Base-by-base conservation (phyloP, 1,140 invertebrate genomes). In the Caenorhabditis tropicalis region DNA sequence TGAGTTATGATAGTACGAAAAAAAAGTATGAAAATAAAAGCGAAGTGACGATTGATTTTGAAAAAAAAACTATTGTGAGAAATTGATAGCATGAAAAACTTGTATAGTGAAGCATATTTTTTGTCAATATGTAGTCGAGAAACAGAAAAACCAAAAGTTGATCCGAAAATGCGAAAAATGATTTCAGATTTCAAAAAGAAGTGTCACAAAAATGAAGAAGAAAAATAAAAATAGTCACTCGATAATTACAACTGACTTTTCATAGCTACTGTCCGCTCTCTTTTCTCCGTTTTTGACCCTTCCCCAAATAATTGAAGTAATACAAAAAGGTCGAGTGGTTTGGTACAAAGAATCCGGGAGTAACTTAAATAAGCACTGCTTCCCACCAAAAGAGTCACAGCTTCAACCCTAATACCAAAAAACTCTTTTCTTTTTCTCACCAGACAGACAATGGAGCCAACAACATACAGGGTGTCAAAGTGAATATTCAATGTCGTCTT, bases 251-350 rank as follows among this genome's bases (percentile, higher is more conserved):
- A 74, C n/a, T n/a, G n/a, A n/a, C 36, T 36, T 65, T 21, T 36
- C 56, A 3, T 3, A 19, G 19, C 51, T n/a, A 53, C 27, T 19
- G 16, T 12, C 10, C 6, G 15, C 36, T 74, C 65, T 74, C 36
- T 36, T 36, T 43, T 36, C 10, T 1, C 24, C 19, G n/a, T 74
- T 2, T n/a, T 2, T 74, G 33, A 39, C 36, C 65, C 65, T 39
- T 74, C 33, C 36, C 65, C 21, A 36, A 43, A 74, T 46, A 74
- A 74, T 74, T 74, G 43, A 24, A 36, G 29, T 74, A 74, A 31
- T 74, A 70, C 24, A 36, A 36, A 74, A 74, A 74, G 65, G 65
- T 74, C 65, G 65, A 74, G 65, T 74, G 65, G 65, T 21, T 74
- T 43, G 10, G 36, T 36, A 27, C 2, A 7, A 10, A 27, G 7